Base-by-base conservation (phyloP, 2,888 invertebrate genomes). In the Caradrina kadenii region DNA sequence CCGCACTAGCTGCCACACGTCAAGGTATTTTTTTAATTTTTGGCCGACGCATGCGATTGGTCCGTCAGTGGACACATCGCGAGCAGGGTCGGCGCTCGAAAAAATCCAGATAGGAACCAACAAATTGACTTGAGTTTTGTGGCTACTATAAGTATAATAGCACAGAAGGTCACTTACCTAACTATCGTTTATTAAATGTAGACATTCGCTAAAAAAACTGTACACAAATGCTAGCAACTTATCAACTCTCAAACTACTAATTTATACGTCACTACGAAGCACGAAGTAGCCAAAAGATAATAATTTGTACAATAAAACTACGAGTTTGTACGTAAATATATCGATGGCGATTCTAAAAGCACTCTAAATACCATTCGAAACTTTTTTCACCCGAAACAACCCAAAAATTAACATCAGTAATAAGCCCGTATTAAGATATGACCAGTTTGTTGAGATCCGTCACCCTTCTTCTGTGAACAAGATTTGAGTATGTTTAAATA, bases 351-450 rank as follows among this genome's bases (percentile, higher is more conserved):
- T 86, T 82, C 87, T 87, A 88, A 93, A 93, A 93, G 93, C 94
- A 94, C 94, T 94, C 91, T 91, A 93, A 93, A 93, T 93, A 87
- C 92, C 91, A 91, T 91, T 89, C 88, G 83, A 81, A 77, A 68
- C 77, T 85, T 88, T 91, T 93, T 91, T 90, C 84, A 88, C 87
- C 84, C 77, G 84, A 89, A 91, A 93, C 89, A 91, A 90, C 89
- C 89, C 86, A 89, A 91, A 93, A 93, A 95, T 95, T 94, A 92
- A 91, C 95, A 94, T 94, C 81, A 82, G 89, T 94, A 94, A 94
- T 94, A 93, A 93, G 90, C 86, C 82, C 70, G 82, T 88, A 90
- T 90, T 90, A 88, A 75, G 72, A 63, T 49, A 7, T 50, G 42
- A 69, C 94, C 90, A 91, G 19, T 73, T 54, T 83, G 62, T 6